Evolutionary conservation across 2,888 invertebrate species (phyloP), one percentile per base, ranked within the genome.

Genomic region (Brachynemurus nebulosus): DNA sequence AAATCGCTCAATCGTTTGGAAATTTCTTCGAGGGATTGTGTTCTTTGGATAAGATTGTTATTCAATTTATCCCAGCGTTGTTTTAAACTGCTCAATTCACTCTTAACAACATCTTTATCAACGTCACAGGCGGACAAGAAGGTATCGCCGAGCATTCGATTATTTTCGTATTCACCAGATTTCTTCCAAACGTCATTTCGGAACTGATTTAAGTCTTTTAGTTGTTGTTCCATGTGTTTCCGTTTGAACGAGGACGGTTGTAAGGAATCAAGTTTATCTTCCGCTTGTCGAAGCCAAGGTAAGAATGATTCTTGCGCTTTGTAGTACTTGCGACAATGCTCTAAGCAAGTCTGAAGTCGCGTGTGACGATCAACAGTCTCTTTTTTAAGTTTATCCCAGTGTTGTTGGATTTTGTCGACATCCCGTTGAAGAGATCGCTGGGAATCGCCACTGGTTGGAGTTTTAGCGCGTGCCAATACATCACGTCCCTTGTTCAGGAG

Each of bases 121-220:
- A 84, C 78, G 59, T 95, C 93, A 53, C 92, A 92, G 38, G 86
- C 76, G 0, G 79, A 76, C 41, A 93, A 72, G 69, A 95, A 88
- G 0, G 86, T 80, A 55, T 92, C 91, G 1, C 93, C 93, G 3
- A 88, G 67, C 0, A 81, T 80, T 58, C 80, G 79, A 52, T 86
- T 84, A 62, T 86, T 88, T 57, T 95, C 95, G 56, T 84, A 92
- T 64, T 95, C 95, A 8, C 91, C 91, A 11, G 89, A 86, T 57
- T 86, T 86, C 62, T 91, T 89, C 82, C 91, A 86, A 1, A 93
- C 80, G 55, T 95, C 95, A 57, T 91, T 92, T 54, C 92, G 78
- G 70, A 95, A 85, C 40, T 76, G 76, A 56, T 91, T 89, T 44
- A 93, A 67, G 55, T 93, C 92, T 42, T 84, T 80, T 4, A 95